Base-by-base conservation (phyloP, 23 tunicate species). In the Halocynthia aurantium region DNA sequence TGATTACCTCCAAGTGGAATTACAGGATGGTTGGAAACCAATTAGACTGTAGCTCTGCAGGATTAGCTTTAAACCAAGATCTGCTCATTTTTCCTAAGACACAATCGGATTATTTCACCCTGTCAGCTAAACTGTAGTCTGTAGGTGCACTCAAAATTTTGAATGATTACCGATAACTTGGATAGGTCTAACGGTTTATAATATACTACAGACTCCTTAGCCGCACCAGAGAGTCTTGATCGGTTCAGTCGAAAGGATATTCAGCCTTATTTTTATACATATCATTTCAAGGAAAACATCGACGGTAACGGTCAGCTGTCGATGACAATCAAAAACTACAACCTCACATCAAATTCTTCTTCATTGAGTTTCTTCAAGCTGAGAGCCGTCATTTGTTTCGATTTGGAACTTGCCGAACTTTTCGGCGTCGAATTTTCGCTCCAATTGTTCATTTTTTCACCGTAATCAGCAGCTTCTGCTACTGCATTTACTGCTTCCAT, bases 361-460 rank as follows among this genome's bases (percentile, higher is more conserved):
- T 74, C 78, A 54, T 74, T 74, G 6, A 49, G 50, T 10, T 5
- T 22, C 13, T 22, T 64, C 12, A 44, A 6, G 62, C 62, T 74
- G 22, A 54, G 31, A 10, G 62, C 63, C 0, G 70, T 20, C 9
- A 40, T 11, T 8, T 6, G 78, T 31, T 12, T 31, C 44, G 44
- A 31, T 4, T 31, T 31, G 4, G 44, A 22, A 56, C 78, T 74
- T 12, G 19, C 12, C 8, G 78, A 54, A 54, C 78, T 74, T 74
- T 74, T 74, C 62, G 78, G 78, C 2, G 78, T 74, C 21, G 78
- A 54, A n/a, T 64, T 74, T 8, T 49, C 60, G 22, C 78, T 74
- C 70, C 70, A 65, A 15, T 65, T 49, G 15, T 18, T 53, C 22
- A 74, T 74, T 54, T 10, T 20, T 8, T 52, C 19, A 13, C 78